Evolutionary conservation across 2,113 vertebrate species (phyloP).

Genomic region (Pantherophis guttatus): DNA sequence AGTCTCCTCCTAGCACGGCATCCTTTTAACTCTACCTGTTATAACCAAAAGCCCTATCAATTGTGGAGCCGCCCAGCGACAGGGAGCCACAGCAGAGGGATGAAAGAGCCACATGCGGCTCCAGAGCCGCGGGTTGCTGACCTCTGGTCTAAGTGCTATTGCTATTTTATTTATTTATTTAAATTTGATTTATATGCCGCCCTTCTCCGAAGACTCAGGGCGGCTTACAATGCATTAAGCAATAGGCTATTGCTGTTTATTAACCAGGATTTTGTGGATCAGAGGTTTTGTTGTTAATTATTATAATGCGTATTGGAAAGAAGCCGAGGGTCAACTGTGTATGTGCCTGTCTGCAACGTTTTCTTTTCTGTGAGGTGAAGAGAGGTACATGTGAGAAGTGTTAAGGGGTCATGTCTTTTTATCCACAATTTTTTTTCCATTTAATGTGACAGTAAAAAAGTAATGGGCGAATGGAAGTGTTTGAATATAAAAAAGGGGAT

Average conservation of each 20-base stretch:
- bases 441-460: background rate
- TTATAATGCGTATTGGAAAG: background rate
- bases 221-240: too few relatives aligned
- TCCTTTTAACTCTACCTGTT: too few relatives aligned
- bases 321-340: background rate
- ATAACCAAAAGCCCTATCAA: too few relatives aligned
- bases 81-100: too few relatives aligned
- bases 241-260: background rate
- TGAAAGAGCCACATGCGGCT: too few relatives aligned
- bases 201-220: too few relatives aligned
- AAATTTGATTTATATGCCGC: too few relatives aligned
- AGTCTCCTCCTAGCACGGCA: too few relatives aligned
- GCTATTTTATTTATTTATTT: too few relatives aligned
- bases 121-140: too few relatives aligned
- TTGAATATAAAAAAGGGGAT: background rate
- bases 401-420: background rate
- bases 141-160: too few relatives aligned
- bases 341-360: background rate
- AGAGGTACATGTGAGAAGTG: background rate
- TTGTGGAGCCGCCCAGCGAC: too few relatives aligned
- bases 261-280: background rate
- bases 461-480: background rate
- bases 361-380: background rate
- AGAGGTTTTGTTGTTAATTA: background rate
- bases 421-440: background rate